These are phyloP conservation scores for Euthynnus affinis DNA, from an alignment of 2,797 vertebrate species.

Conservation along the genomic window DNA sequence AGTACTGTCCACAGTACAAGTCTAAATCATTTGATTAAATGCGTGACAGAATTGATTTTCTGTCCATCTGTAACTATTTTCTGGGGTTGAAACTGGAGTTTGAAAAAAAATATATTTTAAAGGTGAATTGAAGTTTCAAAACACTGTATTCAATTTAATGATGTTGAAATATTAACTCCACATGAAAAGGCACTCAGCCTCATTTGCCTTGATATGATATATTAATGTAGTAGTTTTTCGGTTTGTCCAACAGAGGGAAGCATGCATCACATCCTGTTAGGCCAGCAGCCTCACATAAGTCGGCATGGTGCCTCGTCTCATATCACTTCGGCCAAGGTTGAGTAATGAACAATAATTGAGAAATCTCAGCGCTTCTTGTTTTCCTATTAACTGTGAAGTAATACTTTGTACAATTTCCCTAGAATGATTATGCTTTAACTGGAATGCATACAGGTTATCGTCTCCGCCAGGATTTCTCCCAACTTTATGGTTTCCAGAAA, in stretches of 20 bases:
- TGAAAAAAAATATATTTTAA: neutral
- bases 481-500: neutral
- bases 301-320: slow-evolving; percentile 8
- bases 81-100: neutral
- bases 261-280: slow-evolving; percentile 30
- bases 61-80: neutral
- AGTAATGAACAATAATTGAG: slow-evolving; percentile 13
- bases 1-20: neutral
- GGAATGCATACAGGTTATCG: slow-evolving; percentile 2
- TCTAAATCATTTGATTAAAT: neutral
- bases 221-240: slow-evolving; percentile 20
- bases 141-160: neutral
- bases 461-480: neutral
- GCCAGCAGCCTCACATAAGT: neutral
- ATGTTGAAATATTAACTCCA: slow-evolving; percentile 16
- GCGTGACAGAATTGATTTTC: neutral
- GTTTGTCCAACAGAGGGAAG: slow-evolving; percentile 73
- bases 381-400: neutral
- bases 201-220: slow-evolving; percentile 21
- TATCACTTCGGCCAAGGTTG: slow-evolving; percentile 23
- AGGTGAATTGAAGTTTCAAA: neutral
- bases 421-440: neutral
- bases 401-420: neutral
- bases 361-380: neutral
- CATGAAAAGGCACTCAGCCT: neutral